A percentile compares a stretch with the other conserved stretches of the same genome.
phyloP scores from a whole-genome alignment of 2,888 invertebrate species.

The Pristionchus arcanus region DNA sequence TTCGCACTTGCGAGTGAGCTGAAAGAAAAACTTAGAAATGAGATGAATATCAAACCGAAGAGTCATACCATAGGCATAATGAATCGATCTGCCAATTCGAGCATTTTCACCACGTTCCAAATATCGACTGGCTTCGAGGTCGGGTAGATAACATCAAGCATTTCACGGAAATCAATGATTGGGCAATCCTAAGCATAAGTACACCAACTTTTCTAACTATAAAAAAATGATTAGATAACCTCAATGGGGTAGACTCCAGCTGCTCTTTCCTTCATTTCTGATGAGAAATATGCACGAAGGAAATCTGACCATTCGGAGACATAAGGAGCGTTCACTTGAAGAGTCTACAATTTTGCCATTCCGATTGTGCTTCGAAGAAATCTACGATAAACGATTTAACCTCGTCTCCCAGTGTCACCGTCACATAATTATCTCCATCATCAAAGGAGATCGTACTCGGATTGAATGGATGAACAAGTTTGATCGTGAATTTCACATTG shows the following conservation, averaged over 20 bases:
- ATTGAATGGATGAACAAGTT: conserved; percentile 12
- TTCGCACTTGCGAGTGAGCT: neutral
- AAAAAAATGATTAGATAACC: neutral
- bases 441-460: neutral
- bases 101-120: conserved; percentile 30
- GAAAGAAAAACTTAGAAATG: neutral
- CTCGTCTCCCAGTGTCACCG: neutral
- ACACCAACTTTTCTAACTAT: too few species aligned
- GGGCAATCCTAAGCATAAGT: neutral
- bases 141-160: conserved; percentile 18
- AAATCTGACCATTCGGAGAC: conserved; percentile 14
- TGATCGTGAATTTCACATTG: conserved; percentile 9
- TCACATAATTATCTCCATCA: conserved; percentile 15
- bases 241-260: conserved; percentile 12
- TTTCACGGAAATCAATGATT: conserved; percentile 27
- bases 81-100: conserved; percentile 10
- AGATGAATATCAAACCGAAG: too few species aligned
- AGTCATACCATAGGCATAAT: neutral
- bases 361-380: neutral
- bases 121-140: conserved; percentile 3
- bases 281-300: conserved; percentile 26
- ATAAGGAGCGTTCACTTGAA: conserved; percentile 10
- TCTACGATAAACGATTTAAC: neutral
- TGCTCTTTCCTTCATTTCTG: neutral
- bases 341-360: neutral